A percentile compares a stretch with the other conserved stretches of the same genome.
These are phyloP conservation scores for Acanthurus leucopareius DNA, from an alignment of 2,797 vertebrate species.

Conservation along the genomic window DNA sequence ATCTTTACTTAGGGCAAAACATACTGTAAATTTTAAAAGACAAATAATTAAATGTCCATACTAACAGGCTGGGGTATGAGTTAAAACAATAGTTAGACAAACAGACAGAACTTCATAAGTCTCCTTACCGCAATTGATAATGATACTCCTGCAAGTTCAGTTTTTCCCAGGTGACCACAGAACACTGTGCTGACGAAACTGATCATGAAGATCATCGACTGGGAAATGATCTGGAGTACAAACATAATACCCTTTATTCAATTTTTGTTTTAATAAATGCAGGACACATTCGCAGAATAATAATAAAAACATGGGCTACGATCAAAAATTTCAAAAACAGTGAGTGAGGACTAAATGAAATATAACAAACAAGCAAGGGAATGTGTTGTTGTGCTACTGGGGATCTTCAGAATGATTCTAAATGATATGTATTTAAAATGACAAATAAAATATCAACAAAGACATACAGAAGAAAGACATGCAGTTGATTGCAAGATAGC, in stretches of 20 bases:
- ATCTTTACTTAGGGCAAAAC: not conserved
- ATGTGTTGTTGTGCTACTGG: not conserved
- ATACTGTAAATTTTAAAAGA: not conserved
- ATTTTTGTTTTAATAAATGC: not conserved
- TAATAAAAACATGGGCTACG: not conserved
- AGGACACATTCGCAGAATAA: not conserved
- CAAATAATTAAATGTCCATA: not conserved
- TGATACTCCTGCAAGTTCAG: constrained; percentile 87
- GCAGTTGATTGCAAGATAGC: too few relatives aligned
- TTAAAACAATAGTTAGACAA: not conserved
- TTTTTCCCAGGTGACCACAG: constrained; percentile 92
- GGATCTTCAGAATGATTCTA: too few relatives aligned
- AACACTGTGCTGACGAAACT: constrained; percentile 90
- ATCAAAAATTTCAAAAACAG: not conserved
- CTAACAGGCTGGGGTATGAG: not conserved
- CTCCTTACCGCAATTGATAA: constrained; percentile 88
- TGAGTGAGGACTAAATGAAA: not conserved
- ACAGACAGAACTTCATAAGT: not conserved
- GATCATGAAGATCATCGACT: constrained; percentile 88
- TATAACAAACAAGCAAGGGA: not conserved
- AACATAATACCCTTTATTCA: not conserved
- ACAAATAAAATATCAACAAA: not conserved
- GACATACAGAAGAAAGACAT: not conserved
- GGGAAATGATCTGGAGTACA: constrained; percentile 86
- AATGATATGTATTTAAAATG: not conserved